Conservation (phyloP, 2,888 invertebrate genomes). For the Spicauda simplicius region DNA sequence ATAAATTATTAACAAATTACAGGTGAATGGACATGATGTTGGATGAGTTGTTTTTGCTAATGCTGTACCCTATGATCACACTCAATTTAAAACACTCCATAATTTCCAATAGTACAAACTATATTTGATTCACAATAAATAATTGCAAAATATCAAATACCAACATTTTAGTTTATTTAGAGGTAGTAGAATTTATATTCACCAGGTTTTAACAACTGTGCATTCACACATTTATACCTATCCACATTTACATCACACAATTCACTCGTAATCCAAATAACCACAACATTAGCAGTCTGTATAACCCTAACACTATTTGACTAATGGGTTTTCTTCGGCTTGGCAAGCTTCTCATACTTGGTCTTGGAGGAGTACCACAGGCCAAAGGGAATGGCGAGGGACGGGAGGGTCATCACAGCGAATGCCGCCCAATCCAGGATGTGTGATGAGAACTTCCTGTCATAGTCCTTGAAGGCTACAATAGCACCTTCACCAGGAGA, state of each 20-base stretch:
- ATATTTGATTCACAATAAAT: not conserved
- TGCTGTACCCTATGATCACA: not conserved
- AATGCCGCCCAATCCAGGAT: slow-evolving; percentile 99
- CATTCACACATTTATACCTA: slow-evolving; percentile 4
- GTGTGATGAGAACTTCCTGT: slow-evolving; percentile 98
- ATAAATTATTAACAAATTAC: slow-evolving; percentile 74
- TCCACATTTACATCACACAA: slow-evolving; percentile 14
- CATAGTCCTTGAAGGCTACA: slow-evolving; percentile 95
- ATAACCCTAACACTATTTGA: slow-evolving; percentile 50
- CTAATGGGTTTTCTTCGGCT: slow-evolving; percentile 88
- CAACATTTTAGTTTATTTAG: not conserved
- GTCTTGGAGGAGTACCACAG: slow-evolving; percentile 98
- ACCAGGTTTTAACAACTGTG: not conserved
- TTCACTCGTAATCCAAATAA: slow-evolving; percentile 5
- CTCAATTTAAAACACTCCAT: not conserved
- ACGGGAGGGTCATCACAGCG: slow-evolving; percentile 97
- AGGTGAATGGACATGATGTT: slow-evolving; percentile 59
- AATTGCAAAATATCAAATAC: not conserved
- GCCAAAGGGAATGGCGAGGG: slow-evolving; percentile 96
- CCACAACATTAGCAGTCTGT: slow-evolving; percentile 59
- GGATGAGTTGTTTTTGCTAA: slow-evolving; percentile 40
- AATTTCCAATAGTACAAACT: not conserved
- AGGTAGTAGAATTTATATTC: not conserved
- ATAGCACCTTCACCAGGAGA: slow-evolving; percentile 98
- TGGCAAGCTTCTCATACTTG: slow-evolving; percentile 94